Conservation (phyloP, 2,113 vertebrate genomes). For the Calyptommatus sinebrachiatus region DNA sequence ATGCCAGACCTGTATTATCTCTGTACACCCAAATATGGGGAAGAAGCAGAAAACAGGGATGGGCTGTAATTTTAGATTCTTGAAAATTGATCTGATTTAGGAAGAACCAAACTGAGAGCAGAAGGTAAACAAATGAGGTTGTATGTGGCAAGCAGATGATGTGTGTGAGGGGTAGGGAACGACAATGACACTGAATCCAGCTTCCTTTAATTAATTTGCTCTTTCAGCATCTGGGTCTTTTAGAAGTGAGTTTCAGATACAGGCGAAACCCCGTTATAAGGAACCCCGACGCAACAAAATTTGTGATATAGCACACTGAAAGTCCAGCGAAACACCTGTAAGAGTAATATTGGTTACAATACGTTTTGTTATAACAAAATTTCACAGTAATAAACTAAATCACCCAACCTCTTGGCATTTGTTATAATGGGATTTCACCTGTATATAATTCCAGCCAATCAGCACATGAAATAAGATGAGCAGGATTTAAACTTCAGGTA, state of each 20-base stretch:
- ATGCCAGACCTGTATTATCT: background rate
- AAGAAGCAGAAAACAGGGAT: background rate
- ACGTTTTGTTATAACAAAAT: no score
- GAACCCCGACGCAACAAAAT: no score
- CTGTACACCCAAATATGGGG: background rate
- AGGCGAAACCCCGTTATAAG: no score
- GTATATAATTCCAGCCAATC: constrained; percentile 8
- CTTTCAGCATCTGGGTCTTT: constrained; percentile 22
- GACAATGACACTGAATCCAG: background rate
- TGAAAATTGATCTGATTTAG: constrained; percentile 24
- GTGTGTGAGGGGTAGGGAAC: no score
- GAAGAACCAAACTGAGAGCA: constrained; percentile 18
- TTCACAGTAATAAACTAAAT: no score
- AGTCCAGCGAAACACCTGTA: no score
- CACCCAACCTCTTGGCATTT: no score
- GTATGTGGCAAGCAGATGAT: constrained; percentile 2
- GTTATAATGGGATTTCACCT: no score
- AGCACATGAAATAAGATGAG: background rate
- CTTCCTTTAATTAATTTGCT: constrained; percentile 25
- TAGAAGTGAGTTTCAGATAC: constrained; percentile 7
- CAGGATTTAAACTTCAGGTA: background rate
- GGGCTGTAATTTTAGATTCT: constrained; percentile 27
- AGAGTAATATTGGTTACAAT: no score
- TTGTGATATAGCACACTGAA: no score
- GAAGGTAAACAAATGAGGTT: constrained; percentile 22